Base-by-base conservation (phyloP, 2,888 invertebrate species). In the Sinhomidia bicolor region DNA sequence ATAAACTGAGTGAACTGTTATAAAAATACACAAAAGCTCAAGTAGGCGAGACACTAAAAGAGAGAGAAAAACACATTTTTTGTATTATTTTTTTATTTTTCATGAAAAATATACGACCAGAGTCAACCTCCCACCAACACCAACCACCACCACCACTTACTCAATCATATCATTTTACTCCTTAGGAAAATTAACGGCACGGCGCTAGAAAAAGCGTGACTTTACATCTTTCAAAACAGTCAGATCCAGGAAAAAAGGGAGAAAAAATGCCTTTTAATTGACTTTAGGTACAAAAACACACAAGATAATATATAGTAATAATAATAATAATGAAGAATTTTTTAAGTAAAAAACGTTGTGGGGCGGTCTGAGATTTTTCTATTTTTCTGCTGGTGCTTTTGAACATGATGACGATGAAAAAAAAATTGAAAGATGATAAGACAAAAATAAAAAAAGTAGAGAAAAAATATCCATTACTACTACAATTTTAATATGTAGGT, bases 351-450 rank as follows among this genome's bases (percentile, higher is more conserved):
- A 54, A 76, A n/a, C 51, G 68, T n/a, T 54, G n/a, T 41, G 86
- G 86, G 86, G 86, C 81, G 86, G 71, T 29, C 80, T 87, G 85
- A 85, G 85, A 85, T 26, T 76, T 65, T 62, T 32, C 41, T 36
- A 14, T 23, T 60, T 20, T 41, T 26, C 4, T 17, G 60, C 14
- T 62, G 62, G 7, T 20, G 20, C 57, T 20, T 5, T 23, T 20
- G 57, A 20, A n/a, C n/a, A n/a, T 20, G 57, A 17, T 41, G 62
- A 57, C 14, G 20, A 29, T 26, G 76, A 17, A 76, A 20, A 1
- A 9, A 51, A n/a, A 76, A 76, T 54, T 76, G 54, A 76, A 76
- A 54, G 76, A 76, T 76, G 76, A 76, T 76, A 76, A 51, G 47
- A 54, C 76, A 76, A 76, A 76, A 83, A 29, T 29, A 57, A 60